Conservation (phyloP, 2,888 invertebrate genomes). For the Nematopogon swammerdamellus region DNA sequence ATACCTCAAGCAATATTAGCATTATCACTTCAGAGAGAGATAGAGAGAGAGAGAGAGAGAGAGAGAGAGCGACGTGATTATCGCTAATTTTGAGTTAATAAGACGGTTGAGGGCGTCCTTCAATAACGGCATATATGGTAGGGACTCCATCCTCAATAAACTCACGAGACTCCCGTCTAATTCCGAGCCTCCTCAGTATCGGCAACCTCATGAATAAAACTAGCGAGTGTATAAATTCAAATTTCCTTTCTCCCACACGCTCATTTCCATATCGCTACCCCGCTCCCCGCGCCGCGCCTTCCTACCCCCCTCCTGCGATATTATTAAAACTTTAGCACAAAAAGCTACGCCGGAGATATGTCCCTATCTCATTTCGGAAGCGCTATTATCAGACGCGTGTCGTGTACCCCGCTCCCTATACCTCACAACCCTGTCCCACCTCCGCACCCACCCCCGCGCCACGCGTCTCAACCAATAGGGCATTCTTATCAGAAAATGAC, state of each 20-base stretch:
- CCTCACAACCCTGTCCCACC: too few relatives aligned
- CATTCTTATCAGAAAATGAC: slow-evolving; percentile 71
- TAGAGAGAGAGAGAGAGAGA: too few relatives aligned
- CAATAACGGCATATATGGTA: too few relatives aligned
- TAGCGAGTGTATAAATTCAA: slow-evolving; percentile 56
- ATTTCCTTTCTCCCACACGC: slow-evolving; percentile 10
- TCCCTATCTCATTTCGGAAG: slow-evolving; percentile 47
- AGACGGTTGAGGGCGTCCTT: too few relatives aligned
- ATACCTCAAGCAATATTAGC: too few relatives aligned
- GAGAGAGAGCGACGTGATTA: too few relatives aligned
- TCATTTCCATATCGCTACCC: slow-evolving; percentile 52
- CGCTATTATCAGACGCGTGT: slow-evolving; percentile 34
- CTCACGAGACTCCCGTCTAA: too few relatives aligned
- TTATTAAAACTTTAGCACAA: slow-evolving; percentile 47
- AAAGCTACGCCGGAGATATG: slow-evolving; percentile 32
- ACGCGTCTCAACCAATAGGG: slow-evolving; percentile 57
- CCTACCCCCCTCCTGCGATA: neutral
- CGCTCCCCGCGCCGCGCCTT: slow-evolving; percentile 22
- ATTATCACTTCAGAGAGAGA: too few relatives aligned
- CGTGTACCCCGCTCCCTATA: slow-evolving; percentile 20
- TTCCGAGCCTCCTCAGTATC: too few relatives aligned
- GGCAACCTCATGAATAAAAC: slow-evolving; percentile 47
- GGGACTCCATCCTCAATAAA: too few relatives aligned
- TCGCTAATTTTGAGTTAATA: too few relatives aligned
- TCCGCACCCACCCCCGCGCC: slow-evolving; percentile 41